These are phyloP conservation scores for Mimumesa dahlbomi DNA, from an alignment of 2,888 invertebrate species.

Conservation along the genomic window DNA sequence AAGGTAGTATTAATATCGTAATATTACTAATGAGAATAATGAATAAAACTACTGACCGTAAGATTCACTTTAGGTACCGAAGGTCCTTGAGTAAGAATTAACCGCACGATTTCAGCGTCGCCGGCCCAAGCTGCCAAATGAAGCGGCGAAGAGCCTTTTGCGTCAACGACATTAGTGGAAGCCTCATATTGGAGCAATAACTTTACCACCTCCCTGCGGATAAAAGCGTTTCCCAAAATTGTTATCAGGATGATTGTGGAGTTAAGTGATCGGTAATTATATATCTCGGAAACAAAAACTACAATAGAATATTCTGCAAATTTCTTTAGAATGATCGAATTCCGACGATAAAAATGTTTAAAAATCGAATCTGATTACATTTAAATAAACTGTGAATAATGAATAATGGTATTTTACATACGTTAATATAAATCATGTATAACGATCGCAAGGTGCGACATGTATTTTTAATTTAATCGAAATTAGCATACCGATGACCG, in stretches of 20 bases:
- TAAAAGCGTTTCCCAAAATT: conserved; percentile 43
- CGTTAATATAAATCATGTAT: too few species aligned
- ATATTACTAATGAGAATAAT: background rate
- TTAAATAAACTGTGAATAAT: background rate
- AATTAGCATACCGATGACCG: conserved; percentile 90
- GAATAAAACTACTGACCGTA: conserved; percentile 83
- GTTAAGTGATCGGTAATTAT: background rate
- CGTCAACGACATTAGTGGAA: conserved; percentile 93
- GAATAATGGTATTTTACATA: too few species aligned
- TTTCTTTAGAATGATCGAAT: background rate
- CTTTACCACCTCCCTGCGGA: conserved; percentile 90
- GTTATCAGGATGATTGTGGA: conserved; percentile 13
- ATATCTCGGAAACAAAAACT: background rate
- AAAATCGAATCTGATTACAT: background rate
- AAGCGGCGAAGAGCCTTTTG: conserved; percentile 94
- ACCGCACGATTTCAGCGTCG: conserved; percentile 91
- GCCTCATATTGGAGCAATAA: conserved; percentile 92
- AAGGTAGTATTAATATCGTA: too few species aligned
- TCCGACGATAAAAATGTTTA: background rate
- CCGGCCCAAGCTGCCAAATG: conserved; percentile 98
- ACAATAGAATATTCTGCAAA: background rate
- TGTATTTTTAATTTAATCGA: too few species aligned
- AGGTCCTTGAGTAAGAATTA: conserved; percentile 90
- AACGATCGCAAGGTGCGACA: too few species aligned
- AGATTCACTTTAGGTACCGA: conserved; percentile 92